phyloP scores from a whole-genome alignment of 2,888 invertebrate species.

The Phoronis australis region DNA sequence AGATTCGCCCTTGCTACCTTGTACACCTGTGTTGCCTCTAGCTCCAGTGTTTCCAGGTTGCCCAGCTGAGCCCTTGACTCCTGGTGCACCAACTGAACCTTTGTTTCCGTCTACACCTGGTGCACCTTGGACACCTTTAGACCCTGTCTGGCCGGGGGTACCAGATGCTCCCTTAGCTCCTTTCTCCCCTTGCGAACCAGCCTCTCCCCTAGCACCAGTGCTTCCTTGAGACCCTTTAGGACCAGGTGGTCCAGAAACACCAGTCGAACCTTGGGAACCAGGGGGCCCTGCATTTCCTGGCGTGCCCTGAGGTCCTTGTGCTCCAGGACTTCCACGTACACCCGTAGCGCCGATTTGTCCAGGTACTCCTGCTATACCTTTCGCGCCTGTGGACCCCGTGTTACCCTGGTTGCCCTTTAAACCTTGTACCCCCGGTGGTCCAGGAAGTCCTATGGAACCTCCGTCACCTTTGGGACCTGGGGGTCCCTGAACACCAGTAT shows the following conservation, averaged over 20 bases:
- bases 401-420: conserved; percentile 5
- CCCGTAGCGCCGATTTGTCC: conserved; percentile 67
- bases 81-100: conserved; percentile 44
- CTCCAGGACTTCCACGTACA: too few relatives aligned
- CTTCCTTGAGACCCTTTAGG: neutral
- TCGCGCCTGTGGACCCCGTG: conserved; percentile 5
- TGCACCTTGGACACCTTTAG: conserved; percentile 39
- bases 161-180: conserved; percentile 15
- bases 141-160: conserved; percentile 5
- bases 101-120: conserved; percentile 34
- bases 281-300: neutral
- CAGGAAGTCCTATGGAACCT: too few relatives aligned
- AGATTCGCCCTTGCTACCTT: conserved; percentile 14
- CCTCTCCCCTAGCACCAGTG: conserved; percentile 59
- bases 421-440: too few relatives aligned
- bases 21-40: neutral
- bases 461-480: too few relatives aligned
- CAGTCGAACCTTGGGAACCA: conserved; percentile 7
- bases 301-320: neutral
- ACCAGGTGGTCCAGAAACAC: conserved; percentile 4
- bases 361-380: conserved; percentile 62
- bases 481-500: conserved; percentile 59
- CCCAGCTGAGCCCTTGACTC: conserved; percentile 46
- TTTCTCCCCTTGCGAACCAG: conserved; percentile 60
- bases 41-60: conserved; percentile 25